Base-by-base conservation (phyloP, 2,888 invertebrate genomes). In the Calameuta idolon region DNA sequence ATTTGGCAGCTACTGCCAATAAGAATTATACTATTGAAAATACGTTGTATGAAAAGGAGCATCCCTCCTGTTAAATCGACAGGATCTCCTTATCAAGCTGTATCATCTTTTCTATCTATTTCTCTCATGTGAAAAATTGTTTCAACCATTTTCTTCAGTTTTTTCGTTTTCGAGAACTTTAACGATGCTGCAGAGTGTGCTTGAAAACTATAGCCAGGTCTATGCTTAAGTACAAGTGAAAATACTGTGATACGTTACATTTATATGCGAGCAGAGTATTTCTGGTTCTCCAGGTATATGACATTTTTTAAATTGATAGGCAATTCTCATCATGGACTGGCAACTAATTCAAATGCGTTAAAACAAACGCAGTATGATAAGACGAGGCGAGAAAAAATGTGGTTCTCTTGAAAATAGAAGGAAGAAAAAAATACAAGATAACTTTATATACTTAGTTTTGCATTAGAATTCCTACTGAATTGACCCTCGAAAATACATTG, bases 1-100 rank as follows among this genome's bases (percentile, higher is more conserved):
- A 79, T 85, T 84, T 83, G 83, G 86, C 81, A 83, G 85, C 86
- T 81, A 79, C 78, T 77, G 71, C 74, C 69, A 77, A 81, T 73
- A 79, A 55, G 40, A 23, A 40, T 40, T 40, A 40, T 55, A 23
- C 23, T 55, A 55, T 55, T 55, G 55, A 55, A 55, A 23, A 55
- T 55, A 55, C 9, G 23, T 23, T 55, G 9, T 55, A 55, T 55
- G 9, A 55, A 55, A 9, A 55, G 55, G 55, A 55, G 23, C 23
- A 55, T 55, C 9, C 23, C 1, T 55, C 9, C 23, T 55, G 55
- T 23, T 23, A 55, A 55, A 55, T 55, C 55, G 9, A 23, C 9
- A 55, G 23, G 55, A 55, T 23, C 55, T 23, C 23, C 55, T 55
- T 55, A 55, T 9, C 9, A 55, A 55, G 9, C 55, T 55, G 55